Conservation (phyloP, 2,888 invertebrate genomes). For the Copidosoma aretas region DNA sequence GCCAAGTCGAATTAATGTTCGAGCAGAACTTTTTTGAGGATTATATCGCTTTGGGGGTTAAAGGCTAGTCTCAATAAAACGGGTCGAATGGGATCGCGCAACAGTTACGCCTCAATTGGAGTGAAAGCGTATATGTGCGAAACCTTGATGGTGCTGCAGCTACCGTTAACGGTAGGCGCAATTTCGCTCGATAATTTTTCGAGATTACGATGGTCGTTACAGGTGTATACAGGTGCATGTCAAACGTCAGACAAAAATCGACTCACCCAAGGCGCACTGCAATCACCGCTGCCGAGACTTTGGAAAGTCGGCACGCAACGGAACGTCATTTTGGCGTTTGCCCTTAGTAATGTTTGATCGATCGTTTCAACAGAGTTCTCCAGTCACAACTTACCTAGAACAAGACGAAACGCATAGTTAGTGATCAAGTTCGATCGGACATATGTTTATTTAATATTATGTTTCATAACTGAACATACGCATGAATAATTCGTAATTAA, state of each 20-base stretch:
- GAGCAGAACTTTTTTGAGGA: too few relatives aligned
- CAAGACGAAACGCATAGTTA: slow-evolving; percentile 70
- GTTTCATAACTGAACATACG: too few relatives aligned
- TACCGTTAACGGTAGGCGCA: too few relatives aligned
- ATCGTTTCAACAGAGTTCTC: slow-evolving; percentile 52
- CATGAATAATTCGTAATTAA: too few relatives aligned
- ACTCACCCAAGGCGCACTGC: slow-evolving; percentile 74
- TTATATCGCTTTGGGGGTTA: too few relatives aligned
- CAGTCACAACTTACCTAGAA: slow-evolving; percentile 74
- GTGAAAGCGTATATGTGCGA: background rate
- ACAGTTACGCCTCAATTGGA: background rate
- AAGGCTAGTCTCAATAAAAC: too few relatives aligned
- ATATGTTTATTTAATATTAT: too few relatives aligned
- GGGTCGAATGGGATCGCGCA: background rate
- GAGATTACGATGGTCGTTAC: background rate
- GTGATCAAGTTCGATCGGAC: slow-evolving; percentile 56
- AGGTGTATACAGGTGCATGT: background rate
- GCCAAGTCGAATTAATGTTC: too few relatives aligned
- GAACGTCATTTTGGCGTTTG: slow-evolving; percentile 68
- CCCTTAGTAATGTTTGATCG: slow-evolving; percentile 20
- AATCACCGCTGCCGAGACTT: slow-evolving; percentile 69
- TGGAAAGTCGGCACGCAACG: slow-evolving; percentile 74
- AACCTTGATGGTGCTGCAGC: background rate
- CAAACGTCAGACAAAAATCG: slow-evolving; percentile 9
- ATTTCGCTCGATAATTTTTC: too few relatives aligned